Percentiles rank a stretch among this genome's conserved stretches.
Evolutionary conservation across 2,797 vertebrate species (phyloP).

Genomic region (Alfaro cultratus): DNA sequence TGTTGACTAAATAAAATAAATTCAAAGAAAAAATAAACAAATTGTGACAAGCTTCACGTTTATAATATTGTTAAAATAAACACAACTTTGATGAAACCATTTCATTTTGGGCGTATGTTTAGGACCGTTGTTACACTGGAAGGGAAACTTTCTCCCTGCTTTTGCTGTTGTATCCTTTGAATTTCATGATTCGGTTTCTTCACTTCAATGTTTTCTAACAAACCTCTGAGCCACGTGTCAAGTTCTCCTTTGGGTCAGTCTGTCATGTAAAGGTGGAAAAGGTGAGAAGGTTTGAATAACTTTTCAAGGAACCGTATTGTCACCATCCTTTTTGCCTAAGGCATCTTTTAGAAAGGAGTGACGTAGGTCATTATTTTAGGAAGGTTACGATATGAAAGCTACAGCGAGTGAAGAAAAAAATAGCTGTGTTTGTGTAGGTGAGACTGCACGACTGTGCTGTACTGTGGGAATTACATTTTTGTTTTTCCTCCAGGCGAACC

Average conservation of each 20-base stretch:
- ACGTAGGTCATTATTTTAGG: too few relatives aligned
- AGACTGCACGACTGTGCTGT: background rate
- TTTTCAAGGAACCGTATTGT: background rate
- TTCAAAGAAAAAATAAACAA: too few relatives aligned
- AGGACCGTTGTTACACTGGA: background rate
- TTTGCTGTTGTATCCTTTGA: background rate
- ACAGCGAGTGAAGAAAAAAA: background rate
- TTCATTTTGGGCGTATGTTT: background rate
- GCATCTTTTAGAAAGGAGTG: too few relatives aligned
- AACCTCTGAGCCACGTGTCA: background rate
- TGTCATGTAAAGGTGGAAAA: background rate
- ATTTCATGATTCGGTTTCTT: background rate
- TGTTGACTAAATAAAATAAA: too few relatives aligned
- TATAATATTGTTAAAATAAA: too few relatives aligned
- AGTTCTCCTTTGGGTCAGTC: background rate
- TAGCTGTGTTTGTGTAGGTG: background rate
- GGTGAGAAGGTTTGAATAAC: background rate
- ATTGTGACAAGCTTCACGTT: too few relatives aligned
- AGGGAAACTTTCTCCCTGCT: background rate
- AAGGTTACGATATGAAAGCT: background rate
- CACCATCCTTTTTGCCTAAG: too few relatives aligned
- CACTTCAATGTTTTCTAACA: background rate
- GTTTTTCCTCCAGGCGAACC: slow-evolving; percentile 85
- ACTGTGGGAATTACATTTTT: background rate
- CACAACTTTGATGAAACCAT: background rate